Percentiles rank a stretch among this genome's conserved stretches.
These are phyloP conservation scores for Acleris literana DNA, from an alignment of 2,888 invertebrate species.

Conservation along the genomic window DNA sequence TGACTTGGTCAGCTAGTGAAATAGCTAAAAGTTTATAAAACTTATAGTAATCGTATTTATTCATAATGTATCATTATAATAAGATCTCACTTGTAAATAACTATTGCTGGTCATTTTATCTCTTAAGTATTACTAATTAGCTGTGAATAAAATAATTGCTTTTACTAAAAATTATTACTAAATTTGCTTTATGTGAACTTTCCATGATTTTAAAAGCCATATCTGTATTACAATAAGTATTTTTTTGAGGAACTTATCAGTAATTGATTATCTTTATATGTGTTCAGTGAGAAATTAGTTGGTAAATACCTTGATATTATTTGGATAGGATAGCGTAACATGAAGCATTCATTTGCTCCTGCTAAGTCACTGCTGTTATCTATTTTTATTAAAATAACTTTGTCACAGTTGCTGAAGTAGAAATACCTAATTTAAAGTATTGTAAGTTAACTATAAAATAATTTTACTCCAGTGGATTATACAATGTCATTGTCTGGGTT, in stretches of 20 bases:
- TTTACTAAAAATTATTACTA: constrained; percentile 28
- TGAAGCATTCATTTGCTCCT: constrained; percentile 54
- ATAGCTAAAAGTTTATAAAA: constrained; percentile 68
- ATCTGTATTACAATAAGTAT: constrained; percentile 35
- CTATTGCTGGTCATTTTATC: constrained; percentile 40
- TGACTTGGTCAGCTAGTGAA: constrained; percentile 65
- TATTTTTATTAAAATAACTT: constrained; percentile 37
- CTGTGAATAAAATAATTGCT: constrained; percentile 32
- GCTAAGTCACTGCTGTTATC: constrained; percentile 47
- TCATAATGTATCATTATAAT: constrained; percentile 51
- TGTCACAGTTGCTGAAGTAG: constrained; percentile 29
- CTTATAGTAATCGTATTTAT: constrained; percentile 59
- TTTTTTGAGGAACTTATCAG: constrained; percentile 32
- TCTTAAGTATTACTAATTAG: constrained; percentile 36
- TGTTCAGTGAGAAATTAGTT: constrained; percentile 75
- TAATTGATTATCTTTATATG: constrained; percentile 49
- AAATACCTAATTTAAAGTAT: constrained; percentile 24
- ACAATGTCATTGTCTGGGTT: constrained; percentile 3
- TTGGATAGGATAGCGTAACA: constrained; percentile 57
- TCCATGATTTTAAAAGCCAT: constrained; percentile 30
- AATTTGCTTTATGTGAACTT: constrained; percentile 27
- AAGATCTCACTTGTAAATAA: constrained; percentile 78
- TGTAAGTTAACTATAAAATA: constrained; percentile 23
- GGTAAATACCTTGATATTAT: constrained; percentile 64
- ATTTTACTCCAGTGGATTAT: constrained; percentile 15